Evolutionary conservation across 2,113 vertebrate genomes (phyloP).

Genomic region (Ancistrus triradiatus): DNA sequence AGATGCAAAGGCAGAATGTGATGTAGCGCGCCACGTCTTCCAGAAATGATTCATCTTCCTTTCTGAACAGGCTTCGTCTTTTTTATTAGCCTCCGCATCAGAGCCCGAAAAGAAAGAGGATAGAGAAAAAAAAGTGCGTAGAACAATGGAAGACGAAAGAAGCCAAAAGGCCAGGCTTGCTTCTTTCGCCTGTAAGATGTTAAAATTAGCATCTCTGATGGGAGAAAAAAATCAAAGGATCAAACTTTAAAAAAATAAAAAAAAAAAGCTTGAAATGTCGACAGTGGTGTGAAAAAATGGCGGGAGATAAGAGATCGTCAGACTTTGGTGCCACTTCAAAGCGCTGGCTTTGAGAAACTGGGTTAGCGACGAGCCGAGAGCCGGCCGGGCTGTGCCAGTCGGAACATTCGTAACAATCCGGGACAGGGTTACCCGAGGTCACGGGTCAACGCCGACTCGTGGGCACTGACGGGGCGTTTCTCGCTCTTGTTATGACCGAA

Average conservation of each 20-base stretch:
- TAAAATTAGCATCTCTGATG: conserved; percentile 67
- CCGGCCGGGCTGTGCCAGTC: conserved; percentile 4
- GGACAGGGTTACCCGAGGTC: conserved; percentile 31
- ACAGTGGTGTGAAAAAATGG: conserved; percentile 69
- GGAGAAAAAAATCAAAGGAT: conserved; percentile 61
- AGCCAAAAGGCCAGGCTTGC: conserved; percentile 55
- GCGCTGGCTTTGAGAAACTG: conserved; percentile 65
- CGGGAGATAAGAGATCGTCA: conserved; percentile 72
- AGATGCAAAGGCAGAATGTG: conserved; percentile 14
- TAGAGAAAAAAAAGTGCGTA: conserved; percentile 55
- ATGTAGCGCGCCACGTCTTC: conserved; percentile 14
- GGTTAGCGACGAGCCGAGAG: conserved; percentile 55
- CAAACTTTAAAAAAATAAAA: conserved; percentile 63
- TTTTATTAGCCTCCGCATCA: conserved; percentile 63
- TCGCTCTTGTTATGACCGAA: conserved; percentile 69
- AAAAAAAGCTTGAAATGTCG: conserved; percentile 65
- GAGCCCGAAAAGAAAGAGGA: conserved; percentile 50
- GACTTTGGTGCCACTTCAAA: conserved; percentile 79
- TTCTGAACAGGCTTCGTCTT: conserved; percentile 40
- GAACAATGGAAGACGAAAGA: conserved; percentile 66
- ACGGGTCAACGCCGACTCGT: conserved; percentile 56
- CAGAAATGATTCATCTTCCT: conserved; percentile 30
- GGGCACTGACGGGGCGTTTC: conserved; percentile 64
- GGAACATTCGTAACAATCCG: conserved; percentile 20
- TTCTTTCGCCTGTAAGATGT: conserved; percentile 61